Conservation (phyloP, 2,888 invertebrate genomes). For the Xanthia icteritia region DNA sequence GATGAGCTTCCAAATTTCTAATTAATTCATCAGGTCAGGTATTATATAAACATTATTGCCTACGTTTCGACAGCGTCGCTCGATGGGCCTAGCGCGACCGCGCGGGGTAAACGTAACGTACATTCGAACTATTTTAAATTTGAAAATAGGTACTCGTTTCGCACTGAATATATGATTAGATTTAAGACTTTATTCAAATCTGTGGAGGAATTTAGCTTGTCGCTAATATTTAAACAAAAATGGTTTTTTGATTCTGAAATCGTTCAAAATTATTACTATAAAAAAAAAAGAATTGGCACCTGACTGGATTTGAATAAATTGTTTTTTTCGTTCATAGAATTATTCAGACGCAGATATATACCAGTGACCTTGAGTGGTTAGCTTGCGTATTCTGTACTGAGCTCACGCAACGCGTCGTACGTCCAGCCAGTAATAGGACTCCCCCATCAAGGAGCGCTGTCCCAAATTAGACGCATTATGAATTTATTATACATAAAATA, state of each 20-base stretch:
- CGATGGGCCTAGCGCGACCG: neutral
- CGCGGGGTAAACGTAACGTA: neutral
- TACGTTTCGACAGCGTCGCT: slow-evolving; percentile 46
- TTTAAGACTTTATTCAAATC: neutral
- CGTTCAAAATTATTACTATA: neutral
- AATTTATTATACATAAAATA: too few species aligned
- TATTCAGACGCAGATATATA: too few species aligned
- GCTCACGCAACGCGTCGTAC: too few species aligned
- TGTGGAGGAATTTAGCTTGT: neutral
- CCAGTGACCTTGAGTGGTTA: too few species aligned
- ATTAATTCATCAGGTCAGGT: slow-evolving; percentile 76
- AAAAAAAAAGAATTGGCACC: too few species aligned
- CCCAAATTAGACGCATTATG: too few species aligned
- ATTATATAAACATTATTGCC: slow-evolving; percentile 74
- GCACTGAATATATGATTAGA: neutral
- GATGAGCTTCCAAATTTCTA: slow-evolving; percentile 73
- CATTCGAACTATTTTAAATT: neutral
- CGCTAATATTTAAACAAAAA: neutral
- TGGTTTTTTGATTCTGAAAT: neutral
- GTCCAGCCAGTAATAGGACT: too few species aligned
- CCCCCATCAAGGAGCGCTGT: too few species aligned
- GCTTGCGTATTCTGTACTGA: too few species aligned
- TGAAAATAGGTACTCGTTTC: neutral
- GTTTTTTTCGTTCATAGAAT: too few species aligned
- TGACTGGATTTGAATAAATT: too few species aligned